Percentiles rank a stretch among this genome's conserved stretches.
These are phyloP conservation scores for Parochlus steinenii DNA, from an alignment of 2,888 invertebrate genomes.

Conservation along the genomic window DNA sequence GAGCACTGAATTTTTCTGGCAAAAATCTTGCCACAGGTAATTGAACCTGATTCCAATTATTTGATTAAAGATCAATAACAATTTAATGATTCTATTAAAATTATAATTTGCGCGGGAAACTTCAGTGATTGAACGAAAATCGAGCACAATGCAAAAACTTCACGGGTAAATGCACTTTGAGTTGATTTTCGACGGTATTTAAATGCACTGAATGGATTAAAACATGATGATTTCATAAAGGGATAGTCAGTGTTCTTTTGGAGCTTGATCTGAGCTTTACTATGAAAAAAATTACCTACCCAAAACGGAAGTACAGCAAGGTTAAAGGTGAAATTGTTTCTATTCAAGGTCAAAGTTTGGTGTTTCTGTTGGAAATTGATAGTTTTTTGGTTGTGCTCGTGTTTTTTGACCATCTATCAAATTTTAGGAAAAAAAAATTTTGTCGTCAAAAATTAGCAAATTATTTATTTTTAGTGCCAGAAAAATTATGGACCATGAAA, in stretches of 20 bases:
- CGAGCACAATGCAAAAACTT: too few species aligned
- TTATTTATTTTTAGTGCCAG: constrained; percentile 40
- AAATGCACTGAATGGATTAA: too few species aligned
- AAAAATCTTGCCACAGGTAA: constrained; percentile 14
- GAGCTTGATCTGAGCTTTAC: neutral
- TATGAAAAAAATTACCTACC: too few species aligned
- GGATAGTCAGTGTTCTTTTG: constrained; percentile 1
- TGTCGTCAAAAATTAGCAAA: too few species aligned
- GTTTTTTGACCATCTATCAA: neutral
- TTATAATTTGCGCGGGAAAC: too few species aligned
- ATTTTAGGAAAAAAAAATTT: constrained; percentile 12
- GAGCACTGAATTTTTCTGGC: constrained; percentile 62
- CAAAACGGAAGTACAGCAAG: constrained; percentile 11
- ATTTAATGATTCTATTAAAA: too few species aligned
- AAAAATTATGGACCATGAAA: constrained; percentile 56
- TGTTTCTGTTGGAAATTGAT: constrained; percentile 5
- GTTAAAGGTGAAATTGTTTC: constrained; percentile 13
- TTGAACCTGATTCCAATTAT: too few species aligned
- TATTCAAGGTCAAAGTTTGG: constrained; percentile 8
- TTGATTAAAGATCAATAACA: too few species aligned
- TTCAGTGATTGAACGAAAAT: too few species aligned
- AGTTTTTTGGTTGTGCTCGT: constrained; percentile 9
- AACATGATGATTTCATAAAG: too few species aligned
- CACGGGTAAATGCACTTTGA: too few species aligned
- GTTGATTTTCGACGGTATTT: too few species aligned